Evolutionary conservation across 2,113 vertebrate genomes (phyloP).

Genomic region (Callithrix jacchus): DNA sequence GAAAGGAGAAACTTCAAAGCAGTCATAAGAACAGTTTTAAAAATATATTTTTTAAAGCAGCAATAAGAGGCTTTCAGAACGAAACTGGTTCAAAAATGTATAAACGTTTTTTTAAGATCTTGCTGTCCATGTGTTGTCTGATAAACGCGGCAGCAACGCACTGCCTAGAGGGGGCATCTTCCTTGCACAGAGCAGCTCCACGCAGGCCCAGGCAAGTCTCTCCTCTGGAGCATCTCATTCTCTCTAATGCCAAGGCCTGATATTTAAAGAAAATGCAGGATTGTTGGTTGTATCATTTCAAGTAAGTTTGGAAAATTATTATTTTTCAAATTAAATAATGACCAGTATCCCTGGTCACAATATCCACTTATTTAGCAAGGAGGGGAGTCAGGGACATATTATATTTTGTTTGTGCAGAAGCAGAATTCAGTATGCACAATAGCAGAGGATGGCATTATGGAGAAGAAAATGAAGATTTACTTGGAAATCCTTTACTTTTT

Average conservation of each 20-base stretch:
- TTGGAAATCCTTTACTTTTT: neutral
- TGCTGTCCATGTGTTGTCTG: neutral
- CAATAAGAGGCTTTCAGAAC: neutral
- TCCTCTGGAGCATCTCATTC: accelerated
- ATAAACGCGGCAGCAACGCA: neutral
- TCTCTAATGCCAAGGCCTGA: neutral
- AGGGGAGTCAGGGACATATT: no score
- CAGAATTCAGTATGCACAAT: neutral
- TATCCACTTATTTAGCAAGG: neutral
- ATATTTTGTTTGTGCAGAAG: neutral
- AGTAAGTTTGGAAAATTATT: neutral
- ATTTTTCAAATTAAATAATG: neutral
- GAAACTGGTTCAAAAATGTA: neutral
- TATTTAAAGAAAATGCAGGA: neutral
- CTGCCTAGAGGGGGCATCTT: neutral
- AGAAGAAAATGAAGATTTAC: neutral
- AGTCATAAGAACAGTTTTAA: neutral
- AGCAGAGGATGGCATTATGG: neutral
- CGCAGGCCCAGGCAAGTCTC: accelerated
- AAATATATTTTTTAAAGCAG: neutral
- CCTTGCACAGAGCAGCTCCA: accelerated
- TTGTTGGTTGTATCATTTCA: neutral
- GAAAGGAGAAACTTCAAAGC: neutral
- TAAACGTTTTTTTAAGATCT: neutral
- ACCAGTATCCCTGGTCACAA: neutral